A percentile compares a stretch with the other conserved stretches of the same genome.
Conservation (phyloP, 2,113 vertebrate genomes). For the Cranoglanis bouderius region DNA sequence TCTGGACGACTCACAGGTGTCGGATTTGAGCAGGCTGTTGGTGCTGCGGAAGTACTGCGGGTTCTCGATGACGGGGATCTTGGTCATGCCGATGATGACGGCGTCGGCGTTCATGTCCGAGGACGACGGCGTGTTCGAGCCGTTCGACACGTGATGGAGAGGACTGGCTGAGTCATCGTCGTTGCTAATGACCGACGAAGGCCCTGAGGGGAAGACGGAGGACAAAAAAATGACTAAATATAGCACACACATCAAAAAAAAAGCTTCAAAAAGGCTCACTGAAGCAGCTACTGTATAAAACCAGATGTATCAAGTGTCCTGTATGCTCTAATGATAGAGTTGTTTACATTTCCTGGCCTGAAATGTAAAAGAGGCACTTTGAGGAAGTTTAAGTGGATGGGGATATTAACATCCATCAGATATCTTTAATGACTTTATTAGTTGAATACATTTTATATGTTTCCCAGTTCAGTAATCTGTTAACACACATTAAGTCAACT, state of each 20-base stretch:
- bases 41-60: slow-evolving; percentile 89
- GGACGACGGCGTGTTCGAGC: slow-evolving; percentile 86
- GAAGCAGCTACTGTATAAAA: slow-evolving; percentile 12
- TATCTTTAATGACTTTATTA: not conserved
- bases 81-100: slow-evolving; percentile 89
- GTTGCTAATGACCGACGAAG: slow-evolving; percentile 87
- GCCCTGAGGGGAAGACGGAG: slow-evolving; percentile 66
- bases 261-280: not conserved
- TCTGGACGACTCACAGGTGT: slow-evolving; percentile 81
- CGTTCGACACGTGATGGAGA: slow-evolving; percentile 87
- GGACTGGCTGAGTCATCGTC: slow-evolving; percentile 87
- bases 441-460: too few relatives aligned
- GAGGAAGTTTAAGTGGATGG: not conserved
- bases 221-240: not conserved
- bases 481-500: too few relatives aligned
- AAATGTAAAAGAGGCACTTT: not conserved
- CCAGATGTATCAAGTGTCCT: not conserved
- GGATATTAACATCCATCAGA: not conserved
- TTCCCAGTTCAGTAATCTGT: too few relatives aligned
- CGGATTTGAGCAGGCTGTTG: slow-evolving; percentile 83
- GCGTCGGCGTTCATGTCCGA: slow-evolving; percentile 85
- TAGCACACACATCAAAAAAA: not conserved
- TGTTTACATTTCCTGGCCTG: not conserved
- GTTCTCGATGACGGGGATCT: slow-evolving; percentile 90
- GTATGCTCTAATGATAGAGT: not conserved